Evolutionary conservation across 1,140 invertebrate species (phyloP).

Genomic region (Solenopsis fugax): DNA sequence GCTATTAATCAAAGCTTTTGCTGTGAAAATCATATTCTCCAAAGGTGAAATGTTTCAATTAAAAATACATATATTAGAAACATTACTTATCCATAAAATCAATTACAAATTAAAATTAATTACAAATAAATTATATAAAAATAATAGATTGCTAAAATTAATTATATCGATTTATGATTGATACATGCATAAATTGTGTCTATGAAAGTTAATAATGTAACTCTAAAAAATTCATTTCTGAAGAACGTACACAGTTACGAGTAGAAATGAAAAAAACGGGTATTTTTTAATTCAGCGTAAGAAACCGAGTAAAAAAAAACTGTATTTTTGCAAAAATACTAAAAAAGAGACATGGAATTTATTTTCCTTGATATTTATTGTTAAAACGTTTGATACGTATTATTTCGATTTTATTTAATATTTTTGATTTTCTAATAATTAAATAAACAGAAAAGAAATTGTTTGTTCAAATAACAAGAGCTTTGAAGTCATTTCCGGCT

Average conservation of each 20-base stretch:
- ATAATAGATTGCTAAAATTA: background rate
- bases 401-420: too few relatives aligned
- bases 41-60: background rate
- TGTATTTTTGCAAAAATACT: too few relatives aligned
- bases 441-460: too few relatives aligned
- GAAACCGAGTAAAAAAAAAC: too few relatives aligned
- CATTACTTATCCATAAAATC: background rate
- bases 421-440: too few relatives aligned
- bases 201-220: background rate
- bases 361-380: too few relatives aligned
- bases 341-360: too few relatives aligned
- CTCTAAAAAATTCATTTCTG: background rate
- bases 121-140: background rate
- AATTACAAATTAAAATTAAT: background rate
- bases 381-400: too few relatives aligned
- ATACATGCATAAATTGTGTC: background rate
- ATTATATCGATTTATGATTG: background rate
- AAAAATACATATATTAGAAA: background rate
- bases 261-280: too few relatives aligned
- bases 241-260: background rate
- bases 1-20: constrained; percentile 12
- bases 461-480: too few relatives aligned
- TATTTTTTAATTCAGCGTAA: too few relatives aligned
- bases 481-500: too few relatives aligned
- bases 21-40: background rate